Percentiles rank a stretch among this genome's conserved stretches.
phyloP scores from a whole-genome alignment of 2,113 vertebrate genomes.

The Thinocorus orbignyianus region DNA sequence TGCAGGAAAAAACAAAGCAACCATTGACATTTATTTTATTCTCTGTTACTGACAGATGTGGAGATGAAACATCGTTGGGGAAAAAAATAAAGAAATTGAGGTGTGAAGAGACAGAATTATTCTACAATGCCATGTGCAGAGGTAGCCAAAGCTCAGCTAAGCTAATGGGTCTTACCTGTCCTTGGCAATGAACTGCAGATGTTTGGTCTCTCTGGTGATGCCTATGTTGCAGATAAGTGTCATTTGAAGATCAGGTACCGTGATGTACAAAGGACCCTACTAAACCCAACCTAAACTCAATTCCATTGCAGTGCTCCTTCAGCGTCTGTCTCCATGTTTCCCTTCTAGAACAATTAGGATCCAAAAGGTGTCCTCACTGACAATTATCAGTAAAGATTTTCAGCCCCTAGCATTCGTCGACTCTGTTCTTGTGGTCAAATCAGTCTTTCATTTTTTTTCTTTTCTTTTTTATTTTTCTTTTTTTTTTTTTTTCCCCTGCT shows the following conservation, averaged over 20 bases:
- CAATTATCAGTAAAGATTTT: not conserved
- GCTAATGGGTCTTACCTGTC: not conserved
- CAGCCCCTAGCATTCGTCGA: not conserved
- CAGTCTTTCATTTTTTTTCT: not conserved
- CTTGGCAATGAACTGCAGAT: too few species aligned
- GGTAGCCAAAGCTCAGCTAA: not conserved
- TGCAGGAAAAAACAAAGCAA: not conserved
- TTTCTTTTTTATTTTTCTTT: not conserved
- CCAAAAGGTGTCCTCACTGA: not conserved
- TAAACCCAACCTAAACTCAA: not conserved
- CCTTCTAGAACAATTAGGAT: not conserved
- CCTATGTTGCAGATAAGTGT: not conserved
- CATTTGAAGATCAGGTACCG: not conserved
- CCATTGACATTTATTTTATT: not conserved
- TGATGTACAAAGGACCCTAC: rapidly evolving
- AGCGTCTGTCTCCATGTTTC: not conserved
- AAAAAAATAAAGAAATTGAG: too few species aligned
- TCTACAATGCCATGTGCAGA: not conserved
- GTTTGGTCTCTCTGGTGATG: not conserved
- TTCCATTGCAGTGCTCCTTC: not conserved
- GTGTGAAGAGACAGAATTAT: not conserved
- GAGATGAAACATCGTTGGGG: not conserved
- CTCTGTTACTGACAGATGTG: not conserved
- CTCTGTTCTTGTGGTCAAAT: not conserved
- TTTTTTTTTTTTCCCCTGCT: not conserved